These are phyloP conservation scores for Diogma glabrata DNA, from an alignment of 2,888 invertebrate genomes.

Conservation along the genomic window DNA sequence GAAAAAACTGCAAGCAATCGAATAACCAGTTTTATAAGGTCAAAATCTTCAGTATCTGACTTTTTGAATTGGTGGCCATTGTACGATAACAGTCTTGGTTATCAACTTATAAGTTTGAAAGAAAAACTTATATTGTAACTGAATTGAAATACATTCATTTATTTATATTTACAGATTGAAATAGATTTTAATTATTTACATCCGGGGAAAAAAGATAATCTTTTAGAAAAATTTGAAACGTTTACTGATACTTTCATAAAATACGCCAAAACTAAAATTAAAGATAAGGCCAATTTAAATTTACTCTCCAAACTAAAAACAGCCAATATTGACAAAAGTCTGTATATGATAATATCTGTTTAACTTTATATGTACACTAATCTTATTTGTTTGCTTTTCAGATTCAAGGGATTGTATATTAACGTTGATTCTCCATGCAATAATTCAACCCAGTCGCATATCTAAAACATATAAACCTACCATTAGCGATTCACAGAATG, in stretches of 20 bases:
- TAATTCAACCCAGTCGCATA: neutral
- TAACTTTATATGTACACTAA: no score
- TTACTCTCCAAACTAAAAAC: neutral
- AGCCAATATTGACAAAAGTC: neutral
- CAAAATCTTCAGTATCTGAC: neutral
- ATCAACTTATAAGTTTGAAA: constrained; percentile 2
- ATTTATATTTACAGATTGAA: neutral
- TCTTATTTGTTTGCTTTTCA: no score
- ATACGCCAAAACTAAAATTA: neutral
- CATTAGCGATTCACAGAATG: neutral
- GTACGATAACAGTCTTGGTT: neutral
- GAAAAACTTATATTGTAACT: no score
- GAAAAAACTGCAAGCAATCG: neutral
- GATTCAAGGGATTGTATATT: neutral
- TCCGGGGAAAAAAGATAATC: neutral
- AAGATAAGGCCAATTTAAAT: neutral
- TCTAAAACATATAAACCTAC: neutral
- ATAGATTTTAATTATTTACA: neutral
- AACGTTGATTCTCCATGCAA: neutral
- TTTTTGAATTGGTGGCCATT: neutral
- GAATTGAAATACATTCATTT: no score
- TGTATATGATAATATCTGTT: no score
- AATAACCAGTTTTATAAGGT: neutral
- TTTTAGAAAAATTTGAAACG: neutral
- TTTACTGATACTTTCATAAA: neutral